Evolutionary conservation across 2,888 invertebrate genomes (phyloP), one percentile per base, ranked within the genome.

Genomic region (Formica aserva): DNA sequence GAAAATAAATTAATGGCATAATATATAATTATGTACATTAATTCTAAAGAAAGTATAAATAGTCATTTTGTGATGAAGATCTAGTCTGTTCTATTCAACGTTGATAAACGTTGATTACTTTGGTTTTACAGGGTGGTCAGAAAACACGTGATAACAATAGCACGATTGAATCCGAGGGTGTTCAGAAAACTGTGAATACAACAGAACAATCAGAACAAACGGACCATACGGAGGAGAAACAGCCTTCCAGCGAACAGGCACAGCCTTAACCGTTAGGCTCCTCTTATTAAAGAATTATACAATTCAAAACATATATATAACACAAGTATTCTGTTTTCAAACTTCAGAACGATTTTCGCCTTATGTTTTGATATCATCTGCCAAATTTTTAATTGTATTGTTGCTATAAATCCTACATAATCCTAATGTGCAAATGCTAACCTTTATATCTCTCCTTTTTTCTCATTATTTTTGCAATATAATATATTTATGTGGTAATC

Each of bases 171-270:
- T 92, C 93, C 89, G 92, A 92, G 93, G 92, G 93, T 94, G 94
- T 94, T 94, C 92, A 94, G 93, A 94, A 94, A 93, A 94, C 91
- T 92, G 94, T 93, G 89, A 94, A 92, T 91, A 89, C 92, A 87
- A 91, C 94, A 92, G 92, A 93, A 91, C 93, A 93, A 92, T 93
- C 92, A 89, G 92, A 93, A 89, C 93, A 94, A 93, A 93, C 84
- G 93, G 94, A 91, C 91, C 92, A 91, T 91, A 92, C 83, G 87
- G 94, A 92, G 94, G 93, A 94, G 94, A 92, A 88, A 87, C 92
- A 92, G 94, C 94, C 94, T 94, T 93, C 94, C 94, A 93, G 94
- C 94, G 92, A 94, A 94, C 93, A 94, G 93, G 94, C 94, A 93
- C 92, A 94, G 94, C 94, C 94, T 94, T 94, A 94, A 94, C 94